A percentile compares a stretch with the other conserved stretches of the same genome.
phyloP scores from a whole-genome alignment of 2,113 vertebrate genomes.

The Notarius quadriscutis region DNA sequence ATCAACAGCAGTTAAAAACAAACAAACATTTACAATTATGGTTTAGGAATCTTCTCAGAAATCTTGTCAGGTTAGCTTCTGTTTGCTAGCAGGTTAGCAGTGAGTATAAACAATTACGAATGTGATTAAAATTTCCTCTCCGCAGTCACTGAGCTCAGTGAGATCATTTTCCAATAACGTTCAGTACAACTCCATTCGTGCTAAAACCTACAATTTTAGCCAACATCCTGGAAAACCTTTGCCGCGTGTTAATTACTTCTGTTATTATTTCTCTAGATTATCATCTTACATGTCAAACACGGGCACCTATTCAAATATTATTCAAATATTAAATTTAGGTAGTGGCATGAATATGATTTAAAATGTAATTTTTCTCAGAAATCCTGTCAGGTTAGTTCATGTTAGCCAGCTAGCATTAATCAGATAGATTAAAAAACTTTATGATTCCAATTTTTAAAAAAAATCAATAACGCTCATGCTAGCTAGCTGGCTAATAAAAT shows the following conservation, averaged over 20 bases:
- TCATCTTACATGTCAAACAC: background rate
- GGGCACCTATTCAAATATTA: background rate
- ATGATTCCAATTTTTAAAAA: background rate
- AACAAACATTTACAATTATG: background rate
- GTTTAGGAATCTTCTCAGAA: background rate
- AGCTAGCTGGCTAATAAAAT: background rate
- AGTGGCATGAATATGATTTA: background rate
- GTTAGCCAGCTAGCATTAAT: background rate
- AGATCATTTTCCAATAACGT: background rate
- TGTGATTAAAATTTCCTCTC: background rate
- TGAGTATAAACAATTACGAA: background rate
- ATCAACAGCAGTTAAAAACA: background rate
- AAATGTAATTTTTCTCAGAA: background rate
- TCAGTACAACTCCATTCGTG: background rate
- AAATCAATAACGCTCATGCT: background rate
- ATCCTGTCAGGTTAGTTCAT: background rate
- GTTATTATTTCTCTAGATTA: background rate
- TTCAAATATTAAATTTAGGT: background rate
- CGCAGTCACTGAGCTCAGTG: background rate
- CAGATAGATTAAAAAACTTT: background rate
- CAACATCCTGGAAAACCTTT: background rate
- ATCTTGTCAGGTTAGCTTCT: background rate
- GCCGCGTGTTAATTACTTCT: background rate
- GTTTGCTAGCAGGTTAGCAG: background rate
- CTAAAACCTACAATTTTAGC: background rate